Percentiles rank a stretch among this genome's conserved stretches.
These are phyloP conservation scores for Crotalus helleri DNA, from an alignment of 2,113 vertebrate species.

Conservation along the genomic window DNA sequence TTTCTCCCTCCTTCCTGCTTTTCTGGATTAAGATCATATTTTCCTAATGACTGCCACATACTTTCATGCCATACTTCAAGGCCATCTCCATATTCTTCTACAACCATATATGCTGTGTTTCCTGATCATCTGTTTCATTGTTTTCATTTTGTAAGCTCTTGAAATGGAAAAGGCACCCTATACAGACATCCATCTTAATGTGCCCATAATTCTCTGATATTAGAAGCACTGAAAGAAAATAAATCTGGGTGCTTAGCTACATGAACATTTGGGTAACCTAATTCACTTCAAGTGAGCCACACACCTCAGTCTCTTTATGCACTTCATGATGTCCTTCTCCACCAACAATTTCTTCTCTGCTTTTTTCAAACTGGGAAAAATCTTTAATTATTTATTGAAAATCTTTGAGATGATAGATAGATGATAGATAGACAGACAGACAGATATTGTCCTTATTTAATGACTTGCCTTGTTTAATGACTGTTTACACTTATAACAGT, in stretches of 20 bases:
- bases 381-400: background rate
- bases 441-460: background rate
- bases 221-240: background rate
- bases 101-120: background rate
- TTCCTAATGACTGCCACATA: background rate
- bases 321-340: background rate
- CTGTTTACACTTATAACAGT: background rate
- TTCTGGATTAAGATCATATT: background rate
- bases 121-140: background rate
- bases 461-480: background rate
- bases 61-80: background rate
- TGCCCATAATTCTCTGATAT: background rate
- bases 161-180: background rate
- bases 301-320: background rate
- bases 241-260: background rate
- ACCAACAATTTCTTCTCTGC: background rate
- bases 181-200: background rate
- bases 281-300: background rate
- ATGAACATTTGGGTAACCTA: background rate
- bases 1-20: background rate
- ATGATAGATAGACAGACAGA: background rate
- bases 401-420: background rate
- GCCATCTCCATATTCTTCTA: background rate
- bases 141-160: background rate
- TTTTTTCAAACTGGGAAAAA: background rate